phyloP scores from a whole-genome alignment of 2,113 vertebrate genomes.

The Rissa tridactyla region DNA sequence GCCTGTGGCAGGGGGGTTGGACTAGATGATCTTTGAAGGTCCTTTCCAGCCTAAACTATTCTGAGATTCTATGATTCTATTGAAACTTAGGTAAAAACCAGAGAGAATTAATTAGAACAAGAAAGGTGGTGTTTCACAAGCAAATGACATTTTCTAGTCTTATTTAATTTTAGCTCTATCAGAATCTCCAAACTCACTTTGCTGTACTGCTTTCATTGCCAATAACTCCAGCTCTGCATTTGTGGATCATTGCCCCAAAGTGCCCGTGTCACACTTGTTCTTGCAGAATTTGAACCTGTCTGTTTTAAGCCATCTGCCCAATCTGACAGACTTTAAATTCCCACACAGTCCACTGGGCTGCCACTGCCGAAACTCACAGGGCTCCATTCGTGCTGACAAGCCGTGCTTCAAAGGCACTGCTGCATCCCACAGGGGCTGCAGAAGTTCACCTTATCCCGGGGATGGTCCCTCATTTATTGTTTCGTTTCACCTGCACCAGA shows the following conservation, averaged over 20 bases:
- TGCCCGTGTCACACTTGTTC: background rate
- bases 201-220: background rate
- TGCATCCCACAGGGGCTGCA: background rate
- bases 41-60: background rate
- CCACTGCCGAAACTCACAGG: background rate
- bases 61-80: background rate
- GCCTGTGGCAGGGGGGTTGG: accelerated
- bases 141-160: background rate
- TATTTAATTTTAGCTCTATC: background rate
- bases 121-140: background rate
- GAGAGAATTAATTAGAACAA: background rate
- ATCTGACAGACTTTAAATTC: background rate
- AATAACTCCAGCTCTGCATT: background rate
- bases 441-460: background rate
- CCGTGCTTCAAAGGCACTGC: background rate
- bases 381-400: background rate
- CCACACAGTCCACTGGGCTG: background rate
- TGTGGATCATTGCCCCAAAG: background rate
- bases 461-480: background rate
- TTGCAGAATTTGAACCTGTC: background rate
- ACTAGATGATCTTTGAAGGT: background rate
- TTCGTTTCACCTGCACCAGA: background rate
- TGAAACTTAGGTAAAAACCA: background rate
- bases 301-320: background rate
- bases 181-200: background rate